Percentiles rank a stretch among this genome's conserved stretches.
These are phyloP conservation scores for Chloroclystis v-ata DNA, from an alignment of 2,888 invertebrate genomes.

Conservation along the genomic window DNA sequence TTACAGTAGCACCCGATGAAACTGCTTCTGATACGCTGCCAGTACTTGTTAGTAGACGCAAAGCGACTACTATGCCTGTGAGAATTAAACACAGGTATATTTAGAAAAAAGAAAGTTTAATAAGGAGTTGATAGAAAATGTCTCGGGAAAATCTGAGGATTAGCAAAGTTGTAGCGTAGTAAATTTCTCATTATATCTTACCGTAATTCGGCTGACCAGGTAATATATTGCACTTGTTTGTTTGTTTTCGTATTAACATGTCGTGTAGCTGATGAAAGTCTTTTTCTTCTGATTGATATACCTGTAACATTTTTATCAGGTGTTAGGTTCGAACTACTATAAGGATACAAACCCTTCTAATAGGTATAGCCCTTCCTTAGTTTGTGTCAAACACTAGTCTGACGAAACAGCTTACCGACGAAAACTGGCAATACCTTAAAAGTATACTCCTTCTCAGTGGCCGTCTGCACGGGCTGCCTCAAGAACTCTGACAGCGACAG, in stretches of 20 bases:
- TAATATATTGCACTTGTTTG: constrained; percentile 88
- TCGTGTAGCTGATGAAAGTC: constrained; percentile 95
- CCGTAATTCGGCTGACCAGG: constrained; percentile 92
- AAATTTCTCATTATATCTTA: no score
- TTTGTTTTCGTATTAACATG: constrained; percentile 89
- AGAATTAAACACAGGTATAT: constrained; percentile 20
- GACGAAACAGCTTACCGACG: no score
- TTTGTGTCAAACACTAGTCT: no score
- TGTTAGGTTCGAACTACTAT: no score
- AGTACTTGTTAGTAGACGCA: constrained; percentile 81
- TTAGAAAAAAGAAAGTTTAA: no score
- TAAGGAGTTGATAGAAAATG: no score
- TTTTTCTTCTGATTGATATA: constrained; percentile 91
- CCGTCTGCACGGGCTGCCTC: constrained; percentile 74
- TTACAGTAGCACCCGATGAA: constrained; percentile 87
- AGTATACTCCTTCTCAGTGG: constrained; percentile 87
- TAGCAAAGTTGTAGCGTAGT: no score
- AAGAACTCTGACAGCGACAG: constrained; percentile 84
- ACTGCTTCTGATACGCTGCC: constrained; percentile 80
- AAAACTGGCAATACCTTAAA: no score
- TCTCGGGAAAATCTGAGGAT: no score
- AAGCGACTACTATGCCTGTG: constrained; percentile 85
- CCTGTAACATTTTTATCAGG: constrained; percentile 58
- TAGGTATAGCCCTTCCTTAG: no score
- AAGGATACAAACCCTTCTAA: no score